Evolutionary conservation across 2,113 vertebrate species (phyloP).

Genomic region (Varanus salvator): DNA sequence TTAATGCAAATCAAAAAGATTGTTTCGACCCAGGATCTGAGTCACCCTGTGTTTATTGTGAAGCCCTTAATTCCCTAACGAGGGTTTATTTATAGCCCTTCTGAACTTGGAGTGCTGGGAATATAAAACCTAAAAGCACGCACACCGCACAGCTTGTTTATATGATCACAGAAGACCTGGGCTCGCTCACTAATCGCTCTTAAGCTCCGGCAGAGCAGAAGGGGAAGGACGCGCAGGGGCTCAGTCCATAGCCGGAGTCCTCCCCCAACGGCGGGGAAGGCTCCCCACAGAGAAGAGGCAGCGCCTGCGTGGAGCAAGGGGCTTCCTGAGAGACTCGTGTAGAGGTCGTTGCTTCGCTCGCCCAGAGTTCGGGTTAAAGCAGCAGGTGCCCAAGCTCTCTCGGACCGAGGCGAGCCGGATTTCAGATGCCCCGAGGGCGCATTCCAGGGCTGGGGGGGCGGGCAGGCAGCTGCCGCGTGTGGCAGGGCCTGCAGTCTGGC

Average conservation of each 20-base stretch:
- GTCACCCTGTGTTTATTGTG: neutral
- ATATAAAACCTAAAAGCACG: constrained; percentile 1
- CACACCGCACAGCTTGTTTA: neutral
- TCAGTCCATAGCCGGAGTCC: too few species aligned
- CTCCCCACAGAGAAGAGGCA: neutral
- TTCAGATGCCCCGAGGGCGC: too few species aligned
- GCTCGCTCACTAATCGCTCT: too few species aligned
- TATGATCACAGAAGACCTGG: neutral
- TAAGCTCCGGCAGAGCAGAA: neutral
- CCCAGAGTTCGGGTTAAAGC: neutral
- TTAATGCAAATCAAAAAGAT: neutral
- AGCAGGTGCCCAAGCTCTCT: too few species aligned
- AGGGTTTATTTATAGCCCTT: neutral
- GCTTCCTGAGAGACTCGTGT: neutral
- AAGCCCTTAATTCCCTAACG: neutral
- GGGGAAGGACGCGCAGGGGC: neutral
- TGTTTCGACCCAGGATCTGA: neutral
- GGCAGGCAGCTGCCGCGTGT: too few species aligned
- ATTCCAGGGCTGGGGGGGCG: too few species aligned
- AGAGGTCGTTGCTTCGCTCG: too few species aligned
- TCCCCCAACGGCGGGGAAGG: neutral
- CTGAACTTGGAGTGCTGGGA: constrained; percentile 5
- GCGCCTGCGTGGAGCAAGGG: neutral
- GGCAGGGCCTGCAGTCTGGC: too few species aligned
- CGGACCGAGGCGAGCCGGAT: too few species aligned